Evolutionary conservation across 1,140 invertebrate species (phyloP), one percentile per base, ranked within the genome.

Genomic region (Cataglyphis hispanica): DNA sequence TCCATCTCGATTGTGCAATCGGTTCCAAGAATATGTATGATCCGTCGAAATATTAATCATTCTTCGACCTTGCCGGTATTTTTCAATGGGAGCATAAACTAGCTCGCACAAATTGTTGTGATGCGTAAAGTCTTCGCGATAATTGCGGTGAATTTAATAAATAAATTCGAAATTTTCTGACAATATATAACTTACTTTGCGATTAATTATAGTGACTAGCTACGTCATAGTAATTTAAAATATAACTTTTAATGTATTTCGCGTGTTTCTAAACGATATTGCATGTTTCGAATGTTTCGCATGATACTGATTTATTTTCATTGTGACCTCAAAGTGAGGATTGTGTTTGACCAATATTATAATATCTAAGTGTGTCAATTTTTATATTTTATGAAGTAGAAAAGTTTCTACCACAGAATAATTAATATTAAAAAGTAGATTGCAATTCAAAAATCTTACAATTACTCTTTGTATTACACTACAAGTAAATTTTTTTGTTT

Each of bases 1-100:
- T 88, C 87, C 76, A 64, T 89, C 46, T 19, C 76, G 27, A 40
- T 89, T 88, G 46, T 61, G 75, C 85, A 86, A 89, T 74, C 56
- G 50, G 22, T 19, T n/a, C 31, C 43, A 64, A 75, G 61, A 85
- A 70, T 75, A 78, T 46, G 25, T 25, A 34, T 22, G 46, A 50
- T 46, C 31, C 13, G 19, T 19, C 64, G 2, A 53, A 60, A 70
- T 72, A 67, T 63, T 40, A 31, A 77, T 85, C 75, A 60, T 74
- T 63, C 31, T 25, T 5, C 58, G 31, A 46, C 34, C 81, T 76
- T 64, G 74, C 10, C 22, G 27, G 53, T 75, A 74, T 74, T 83
- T 81, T 83, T 83, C 78, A 72, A 61, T 61, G 78, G 46, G 67
- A 27, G 37, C 77, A 34, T 69, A 3, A 69, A 69, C 13, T 37